Evolutionary conservation across 2,888 invertebrate species (phyloP).

Genomic region (Erebia aethiops): DNA sequence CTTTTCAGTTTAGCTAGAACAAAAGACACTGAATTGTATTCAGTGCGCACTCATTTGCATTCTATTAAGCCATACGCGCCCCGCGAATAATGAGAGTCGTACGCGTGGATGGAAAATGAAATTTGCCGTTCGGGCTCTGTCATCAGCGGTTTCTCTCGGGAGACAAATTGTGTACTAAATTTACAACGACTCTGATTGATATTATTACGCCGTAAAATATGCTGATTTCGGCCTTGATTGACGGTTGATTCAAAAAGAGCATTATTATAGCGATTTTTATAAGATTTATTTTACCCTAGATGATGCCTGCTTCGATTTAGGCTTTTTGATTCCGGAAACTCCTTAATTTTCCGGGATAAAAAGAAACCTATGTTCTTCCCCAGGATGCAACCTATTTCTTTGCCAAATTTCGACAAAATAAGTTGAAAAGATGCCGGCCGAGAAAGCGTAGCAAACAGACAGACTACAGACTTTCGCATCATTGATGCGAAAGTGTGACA

Average conservation of each 20-base stretch:
- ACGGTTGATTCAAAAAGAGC: background rate
- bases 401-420: too few species aligned
- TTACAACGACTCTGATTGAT: slow-evolving; percentile 36
- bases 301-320: too few species aligned
- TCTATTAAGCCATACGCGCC: slow-evolving; percentile 45
- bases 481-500: too few species aligned
- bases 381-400: too few species aligned
- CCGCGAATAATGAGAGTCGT: slow-evolving; percentile 39
- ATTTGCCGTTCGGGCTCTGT: slow-evolving; percentile 39
- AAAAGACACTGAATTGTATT: slow-evolving; percentile 56
- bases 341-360: too few species aligned
- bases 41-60: slow-evolving; percentile 51
- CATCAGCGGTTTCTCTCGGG: slow-evolving; percentile 37
- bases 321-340: too few species aligned
- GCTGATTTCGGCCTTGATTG: background rate
- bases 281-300: background rate
- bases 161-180: slow-evolving; percentile 32
- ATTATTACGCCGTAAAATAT: slow-evolving; percentile 26
- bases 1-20: slow-evolving; percentile 63
- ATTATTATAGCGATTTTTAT: background rate
- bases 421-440: too few species aligned
- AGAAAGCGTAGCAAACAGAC: too few species aligned
- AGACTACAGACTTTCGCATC: too few species aligned
- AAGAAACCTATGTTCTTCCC: too few species aligned
- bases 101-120: slow-evolving; percentile 44